Percentiles rank a stretch among this genome's conserved stretches.
Conservation (phyloP, 2,888 invertebrate genomes). For the Aphidius colemani region DNA sequence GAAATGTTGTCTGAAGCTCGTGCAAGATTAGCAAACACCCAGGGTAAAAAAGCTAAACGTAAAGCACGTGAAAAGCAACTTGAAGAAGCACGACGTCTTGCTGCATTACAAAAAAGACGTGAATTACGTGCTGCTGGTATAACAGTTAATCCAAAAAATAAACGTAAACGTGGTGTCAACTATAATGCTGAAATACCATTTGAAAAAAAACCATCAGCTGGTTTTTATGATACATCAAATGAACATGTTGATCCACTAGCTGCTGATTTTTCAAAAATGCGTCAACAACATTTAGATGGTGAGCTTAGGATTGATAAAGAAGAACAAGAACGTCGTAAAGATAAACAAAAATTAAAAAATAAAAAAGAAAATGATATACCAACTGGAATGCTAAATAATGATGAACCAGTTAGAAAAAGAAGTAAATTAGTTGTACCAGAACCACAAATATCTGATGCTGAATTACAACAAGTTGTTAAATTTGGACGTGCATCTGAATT, state of each 20-base stretch:
- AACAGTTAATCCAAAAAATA: slow-evolving; percentile 69
- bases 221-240: slow-evolving; percentile 93
- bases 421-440: slow-evolving; percentile 95
- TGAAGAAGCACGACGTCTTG: slow-evolving; percentile 94
- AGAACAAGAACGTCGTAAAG: slow-evolving; percentile 91
- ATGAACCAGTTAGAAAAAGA: slow-evolving; percentile 88
- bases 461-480: slow-evolving; percentile 89
- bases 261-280: slow-evolving; percentile 85
- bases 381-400: slow-evolving; percentile 82
- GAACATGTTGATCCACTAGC: slow-evolving; percentile 88
- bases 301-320: slow-evolving; percentile 89
- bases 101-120: slow-evolving; percentile 95
- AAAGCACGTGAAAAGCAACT: slow-evolving; percentile 98
- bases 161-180: slow-evolving; percentile 90
- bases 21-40: slow-evolving; percentile 97
- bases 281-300: slow-evolving; percentile 93
- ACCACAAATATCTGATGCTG: slow-evolving; percentile 94
- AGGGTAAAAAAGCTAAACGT: slow-evolving; percentile 91
- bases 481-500: slow-evolving; percentile 88
- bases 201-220: slow-evolving; percentile 89
- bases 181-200: slow-evolving; percentile 98
- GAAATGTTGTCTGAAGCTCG: slow-evolving; percentile 99
- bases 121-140: slow-evolving; percentile 98
- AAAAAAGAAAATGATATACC: slow-evolving; percentile 96
- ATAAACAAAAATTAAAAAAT: slow-evolving; percentile 93